phyloP scores from a whole-genome alignment of 2,888 invertebrate species.

The Hydrotaea diabolus region DNA sequence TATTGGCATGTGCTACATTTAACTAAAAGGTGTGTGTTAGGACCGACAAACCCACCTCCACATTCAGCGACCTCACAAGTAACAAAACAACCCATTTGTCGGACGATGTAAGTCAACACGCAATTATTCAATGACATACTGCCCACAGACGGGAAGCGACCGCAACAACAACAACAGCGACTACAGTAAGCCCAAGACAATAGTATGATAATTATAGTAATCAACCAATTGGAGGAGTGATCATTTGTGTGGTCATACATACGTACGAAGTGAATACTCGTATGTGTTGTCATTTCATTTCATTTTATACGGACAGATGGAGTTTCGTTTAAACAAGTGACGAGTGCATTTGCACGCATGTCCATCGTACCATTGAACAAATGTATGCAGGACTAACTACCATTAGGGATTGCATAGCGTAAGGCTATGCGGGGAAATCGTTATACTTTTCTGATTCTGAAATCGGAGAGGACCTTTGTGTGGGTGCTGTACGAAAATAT shows the following conservation, averaged over 20 bases:
- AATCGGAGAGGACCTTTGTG: no score
- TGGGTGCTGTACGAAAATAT: no score
- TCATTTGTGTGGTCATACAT: constrained; percentile 49
- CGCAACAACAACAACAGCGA: constrained; percentile 14
- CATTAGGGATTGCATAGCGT: no score
- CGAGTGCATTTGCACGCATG: constrained; percentile 54
- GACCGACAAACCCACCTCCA: background rate
- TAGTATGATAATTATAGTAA: constrained; percentile 70
- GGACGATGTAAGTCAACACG: constrained; percentile 48
- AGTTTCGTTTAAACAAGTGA: constrained; percentile 43
- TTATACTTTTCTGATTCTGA: no score
- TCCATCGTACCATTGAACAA: constrained; percentile 52
- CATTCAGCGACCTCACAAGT: background rate
- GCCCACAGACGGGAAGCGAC: constrained; percentile 15
- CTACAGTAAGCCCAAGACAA: no score
- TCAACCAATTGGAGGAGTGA: constrained; percentile 52
- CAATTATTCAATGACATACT: constrained; percentile 63
- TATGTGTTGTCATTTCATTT: constrained; percentile 44
- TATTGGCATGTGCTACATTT: constrained; percentile 44
- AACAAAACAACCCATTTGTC: background rate
- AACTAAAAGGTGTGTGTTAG: background rate
- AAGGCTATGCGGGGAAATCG: no score
- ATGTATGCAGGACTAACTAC: constrained; percentile 23
- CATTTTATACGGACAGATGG: background rate
- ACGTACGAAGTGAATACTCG: constrained; percentile 6